phyloP scores from a whole-genome alignment of 30 jellyfish, hydroid and myxozoan species.

The Aurelia sp. region DNA sequence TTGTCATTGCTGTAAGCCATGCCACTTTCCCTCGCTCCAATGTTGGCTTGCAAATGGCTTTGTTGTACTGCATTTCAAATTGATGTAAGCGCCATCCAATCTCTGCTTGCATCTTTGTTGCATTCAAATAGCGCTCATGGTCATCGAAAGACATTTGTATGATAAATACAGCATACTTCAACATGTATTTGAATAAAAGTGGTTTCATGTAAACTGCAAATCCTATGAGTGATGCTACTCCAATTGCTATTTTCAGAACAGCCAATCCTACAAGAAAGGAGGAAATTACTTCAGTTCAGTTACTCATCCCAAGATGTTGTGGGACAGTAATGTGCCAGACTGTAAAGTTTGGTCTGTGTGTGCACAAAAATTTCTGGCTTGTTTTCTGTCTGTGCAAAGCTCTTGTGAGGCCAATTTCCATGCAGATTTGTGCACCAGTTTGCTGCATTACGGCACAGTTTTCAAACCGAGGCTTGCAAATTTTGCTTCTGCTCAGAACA shows the following conservation, averaged over 20 bases:
- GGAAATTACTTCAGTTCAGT: too few species aligned
- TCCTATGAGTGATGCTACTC: neutral
- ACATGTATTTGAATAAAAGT: slow-evolving; percentile 55
- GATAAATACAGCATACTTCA: slow-evolving; percentile 57
- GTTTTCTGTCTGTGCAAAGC: too few species aligned
- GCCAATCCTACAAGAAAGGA: neutral
- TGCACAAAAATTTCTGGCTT: too few species aligned
- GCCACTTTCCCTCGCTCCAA: slow-evolving; percentile 55
- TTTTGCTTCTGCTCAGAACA: too few species aligned
- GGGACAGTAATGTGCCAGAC: too few species aligned
- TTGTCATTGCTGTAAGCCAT: slow-evolving; percentile 98
- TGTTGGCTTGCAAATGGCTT: slow-evolving; percentile 61
- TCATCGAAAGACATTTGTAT: slow-evolving; percentile 69
- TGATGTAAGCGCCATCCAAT: slow-evolving; percentile 88
- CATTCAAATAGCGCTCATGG: slow-evolving; percentile 65
- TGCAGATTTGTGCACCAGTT: too few species aligned
- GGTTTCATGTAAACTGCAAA: slow-evolving; percentile 45
- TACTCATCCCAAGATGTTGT: too few species aligned
- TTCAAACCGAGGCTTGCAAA: too few species aligned
- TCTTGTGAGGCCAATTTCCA: too few species aligned
- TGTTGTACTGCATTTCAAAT: slow-evolving; percentile 80
- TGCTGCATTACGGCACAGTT: too few species aligned
- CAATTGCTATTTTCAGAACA: slow-evolving; percentile 7
- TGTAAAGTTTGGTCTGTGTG: too few species aligned
- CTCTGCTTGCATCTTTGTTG: slow-evolving; percentile 55